Conservation (phyloP, 2,797 vertebrate genomes). For the Gadopsis bispinosus region DNA sequence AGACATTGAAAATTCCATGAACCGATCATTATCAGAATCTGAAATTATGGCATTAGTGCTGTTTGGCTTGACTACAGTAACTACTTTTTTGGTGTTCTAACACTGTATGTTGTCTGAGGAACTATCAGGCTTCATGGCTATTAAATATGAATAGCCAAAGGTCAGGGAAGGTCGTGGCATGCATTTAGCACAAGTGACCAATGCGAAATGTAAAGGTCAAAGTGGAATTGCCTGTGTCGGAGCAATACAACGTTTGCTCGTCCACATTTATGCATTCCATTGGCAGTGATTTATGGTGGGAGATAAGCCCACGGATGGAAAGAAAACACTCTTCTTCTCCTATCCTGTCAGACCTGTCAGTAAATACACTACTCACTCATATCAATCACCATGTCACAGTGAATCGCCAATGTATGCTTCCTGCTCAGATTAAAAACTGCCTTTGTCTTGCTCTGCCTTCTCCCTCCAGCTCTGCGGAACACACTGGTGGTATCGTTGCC, state of each 20-base stretch:
- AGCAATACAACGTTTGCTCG: slow-evolving; percentile 70
- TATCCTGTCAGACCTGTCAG: slow-evolving; percentile 83
- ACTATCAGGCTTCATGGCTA: slow-evolving; percentile 69
- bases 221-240: slow-evolving; percentile 80
- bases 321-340: slow-evolving; percentile 87
- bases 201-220: slow-evolving; percentile 86
- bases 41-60: slow-evolving; percentile 18
- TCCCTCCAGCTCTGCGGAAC: slow-evolving; percentile 72
- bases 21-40: slow-evolving; percentile 33
- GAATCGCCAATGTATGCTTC: slow-evolving; percentile 83
- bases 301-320: slow-evolving; percentile 84
- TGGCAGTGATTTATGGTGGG: slow-evolving; percentile 86
- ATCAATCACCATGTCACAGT: slow-evolving; percentile 86
- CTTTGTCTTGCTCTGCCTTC: slow-evolving; percentile 75
- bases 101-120: slow-evolving; percentile 39
- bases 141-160: slow-evolving; percentile 84
- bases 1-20: slow-evolving; percentile 24
- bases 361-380: slow-evolving; percentile 87
- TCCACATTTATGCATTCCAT: slow-evolving; percentile 83
- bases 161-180: slow-evolving; percentile 78
- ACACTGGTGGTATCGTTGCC: slow-evolving; percentile 73
- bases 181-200: slow-evolving; percentile 84
- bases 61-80: slow-evolving; percentile 23
- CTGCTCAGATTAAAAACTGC: slow-evolving; percentile 81
- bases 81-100: slow-evolving; percentile 2